These are phyloP conservation scores for Ichneumoninae sp. DNA, from an alignment of 2,888 invertebrate genomes.

Conservation along the genomic window DNA sequence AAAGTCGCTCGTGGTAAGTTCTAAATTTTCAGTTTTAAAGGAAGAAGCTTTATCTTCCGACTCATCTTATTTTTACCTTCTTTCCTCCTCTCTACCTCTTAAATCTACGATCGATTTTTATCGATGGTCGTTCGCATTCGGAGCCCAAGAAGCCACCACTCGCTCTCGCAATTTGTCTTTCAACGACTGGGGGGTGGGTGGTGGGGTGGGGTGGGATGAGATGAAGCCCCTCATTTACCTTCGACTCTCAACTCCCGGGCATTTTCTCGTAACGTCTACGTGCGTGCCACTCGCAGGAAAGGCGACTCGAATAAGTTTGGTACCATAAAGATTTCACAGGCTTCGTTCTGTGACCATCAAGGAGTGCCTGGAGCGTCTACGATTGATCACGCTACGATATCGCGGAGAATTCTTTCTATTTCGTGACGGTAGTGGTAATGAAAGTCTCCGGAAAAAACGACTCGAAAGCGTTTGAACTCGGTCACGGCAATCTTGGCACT, in stretches of 20 bases:
- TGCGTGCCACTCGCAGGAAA: conserved; percentile 19
- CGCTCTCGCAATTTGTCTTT: conserved; percentile 40
- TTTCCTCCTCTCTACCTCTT: neutral
- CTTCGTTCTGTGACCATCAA: conserved; percentile 17
- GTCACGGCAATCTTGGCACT: conserved; percentile 21
- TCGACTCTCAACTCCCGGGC: conserved; percentile 14
- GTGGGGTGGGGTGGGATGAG: neutral
- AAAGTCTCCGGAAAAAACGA: conserved; percentile 57
- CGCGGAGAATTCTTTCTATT: conserved; percentile 52
- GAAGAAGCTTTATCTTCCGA: neutral
- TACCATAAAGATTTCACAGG: conserved; percentile 36
- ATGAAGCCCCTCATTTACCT: conserved; percentile 4
- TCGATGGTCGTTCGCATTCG: conserved; percentile 32
- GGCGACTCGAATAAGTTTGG: conserved; percentile 46
- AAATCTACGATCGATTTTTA: conserved; percentile 48
- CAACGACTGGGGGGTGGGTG: neutral
- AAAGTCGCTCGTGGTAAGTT: conserved; percentile 11
- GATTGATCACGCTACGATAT: conserved; percentile 60
- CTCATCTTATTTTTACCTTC: conserved; percentile 2
- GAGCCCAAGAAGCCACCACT: conserved; percentile 30
- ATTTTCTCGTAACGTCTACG: conserved; percentile 16
- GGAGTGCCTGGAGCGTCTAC: conserved; percentile 33
- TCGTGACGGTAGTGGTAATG: conserved; percentile 57
- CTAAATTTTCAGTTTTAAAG: conserved; percentile 34
- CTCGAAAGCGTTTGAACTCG: conserved; percentile 51